Base-by-base conservation (phyloP, 2,797 vertebrate species). In the Oryzias sinensis region DNA sequence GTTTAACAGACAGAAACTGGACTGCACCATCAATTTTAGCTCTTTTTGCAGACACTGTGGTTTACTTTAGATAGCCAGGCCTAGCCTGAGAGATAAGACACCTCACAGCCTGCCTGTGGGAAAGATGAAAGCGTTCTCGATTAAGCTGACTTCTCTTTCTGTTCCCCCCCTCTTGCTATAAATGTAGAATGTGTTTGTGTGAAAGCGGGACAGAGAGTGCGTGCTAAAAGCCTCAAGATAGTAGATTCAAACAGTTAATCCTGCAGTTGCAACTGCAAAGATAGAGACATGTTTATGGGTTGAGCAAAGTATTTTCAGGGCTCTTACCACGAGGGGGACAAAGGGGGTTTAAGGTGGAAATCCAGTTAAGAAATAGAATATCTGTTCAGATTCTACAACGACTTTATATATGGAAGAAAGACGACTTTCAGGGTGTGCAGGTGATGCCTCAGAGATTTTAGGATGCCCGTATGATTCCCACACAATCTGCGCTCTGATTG, bases 11-110 rank as follows among this genome's bases (percentile, higher is more conserved):
- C 70, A 78, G 67, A 77, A 65, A 59, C 63, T 80, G 60, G 76
- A 74, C 74, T 70, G 72, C 62, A 40, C 80, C 80, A 79, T 84
- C 74, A 76, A 70, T 84, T 86, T 70, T 27, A 72, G 63, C 68
- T 68, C 64, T 74, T 67, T 72, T 49, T 78, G 77, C 80, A 79
- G 79, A 83, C 64, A 43, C 70, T 62, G 75, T 75, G 76, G 79
- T 88, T 83, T 88, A 85, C 80, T 82, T 79, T 83, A 87, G 80
- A 81, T 86, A 87, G 79, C 78, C 5, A 7, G 62, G 85, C 82
- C 74, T 50, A 75, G 79, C 77, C 76, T 70, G 60, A 58, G 58
- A 73, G 89, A 92, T 91, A 90, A 90, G 87, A 79, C 59, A 61
- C 60, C 66, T 82, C 77, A 81, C 65, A 43, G 68, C 68, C 72